Conservation (phyloP, 2,113 vertebrate species). For the Perca fluviatilis region DNA sequence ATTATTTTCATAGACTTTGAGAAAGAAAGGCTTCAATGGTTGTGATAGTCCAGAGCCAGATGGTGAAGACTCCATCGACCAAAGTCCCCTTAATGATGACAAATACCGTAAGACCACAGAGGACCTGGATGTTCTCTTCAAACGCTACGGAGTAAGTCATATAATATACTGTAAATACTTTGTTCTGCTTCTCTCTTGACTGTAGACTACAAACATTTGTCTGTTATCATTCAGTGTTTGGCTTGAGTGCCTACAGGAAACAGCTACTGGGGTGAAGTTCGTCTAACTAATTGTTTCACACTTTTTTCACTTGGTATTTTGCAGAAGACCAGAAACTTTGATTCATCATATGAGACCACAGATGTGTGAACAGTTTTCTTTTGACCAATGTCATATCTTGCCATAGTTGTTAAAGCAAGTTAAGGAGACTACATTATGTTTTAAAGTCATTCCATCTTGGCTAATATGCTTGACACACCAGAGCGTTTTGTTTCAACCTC, state of each 20-base stretch:
- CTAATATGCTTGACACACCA: neutral
- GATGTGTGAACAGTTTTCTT: neutral
- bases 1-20: slow-evolving; percentile 88
- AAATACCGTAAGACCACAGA: slow-evolving; percentile 95
- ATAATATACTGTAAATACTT: neutral
- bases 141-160: slow-evolving; percentile 95
- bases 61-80: slow-evolving; percentile 97
- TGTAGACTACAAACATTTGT: slow-evolving; percentile 3
- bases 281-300: slow-evolving; percentile 25
- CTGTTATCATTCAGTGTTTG: slow-evolving; percentile 25
- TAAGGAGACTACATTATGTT: neutral
- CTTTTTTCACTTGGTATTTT: slow-evolving; percentile 3
- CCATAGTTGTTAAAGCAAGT: neutral
- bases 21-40: slow-evolving; percentile 99
- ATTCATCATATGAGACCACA: neutral
- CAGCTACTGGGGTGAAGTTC: slow-evolving; percentile 39
- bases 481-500: neutral
- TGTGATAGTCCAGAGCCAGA: slow-evolving; percentile 99
- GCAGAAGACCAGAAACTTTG: neutral
- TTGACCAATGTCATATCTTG: neutral
- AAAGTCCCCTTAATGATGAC: slow-evolving; percentile 97
- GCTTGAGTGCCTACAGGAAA: slow-evolving; percentile 37
- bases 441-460: neutral
- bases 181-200: slow-evolving; percentile 10
- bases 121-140: slow-evolving; percentile 97